Conservation (phyloP, 2,888 invertebrate genomes). For the Lottia gigantea region DNA sequence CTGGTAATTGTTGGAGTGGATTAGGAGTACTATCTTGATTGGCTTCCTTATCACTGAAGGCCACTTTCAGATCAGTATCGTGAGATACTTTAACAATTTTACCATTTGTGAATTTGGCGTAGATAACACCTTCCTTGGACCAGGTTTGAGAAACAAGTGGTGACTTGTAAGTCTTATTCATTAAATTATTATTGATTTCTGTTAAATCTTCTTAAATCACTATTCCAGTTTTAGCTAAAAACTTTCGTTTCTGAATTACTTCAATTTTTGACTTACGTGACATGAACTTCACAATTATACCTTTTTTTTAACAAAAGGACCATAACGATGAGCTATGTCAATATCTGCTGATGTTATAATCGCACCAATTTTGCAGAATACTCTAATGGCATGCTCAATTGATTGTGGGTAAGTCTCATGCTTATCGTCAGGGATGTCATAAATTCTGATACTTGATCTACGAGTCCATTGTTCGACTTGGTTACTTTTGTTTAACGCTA, state of each 20-base stretch:
- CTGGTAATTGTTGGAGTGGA: no score
- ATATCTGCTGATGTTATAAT: not conserved
- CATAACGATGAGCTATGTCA: not conserved
- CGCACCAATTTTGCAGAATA: not conserved
- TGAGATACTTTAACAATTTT: not conserved
- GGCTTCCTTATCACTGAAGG: not conserved
- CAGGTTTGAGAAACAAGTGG: conserved; percentile 5
- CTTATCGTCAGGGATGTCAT: not conserved
- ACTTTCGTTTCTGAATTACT: not conserved
- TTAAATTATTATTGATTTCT: not conserved
- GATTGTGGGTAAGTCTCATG: not conserved
- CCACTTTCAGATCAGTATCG: not conserved
- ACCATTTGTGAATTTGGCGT: not conserved
- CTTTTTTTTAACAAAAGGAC: not conserved
- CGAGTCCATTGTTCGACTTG: not conserved
- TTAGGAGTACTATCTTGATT: no score
- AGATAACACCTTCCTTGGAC: not conserved
- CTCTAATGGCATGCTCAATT: not conserved
- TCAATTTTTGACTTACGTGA: not conserved
- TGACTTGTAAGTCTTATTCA: not conserved
- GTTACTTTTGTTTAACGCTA: not conserved
- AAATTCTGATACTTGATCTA: not conserved
- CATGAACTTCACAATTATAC: not conserved
- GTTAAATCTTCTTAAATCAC: not conserved
- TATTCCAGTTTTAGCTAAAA: not conserved